Base-by-base conservation (phyloP, 2,797 vertebrate species). In the Macropus fuliginosus region DNA sequence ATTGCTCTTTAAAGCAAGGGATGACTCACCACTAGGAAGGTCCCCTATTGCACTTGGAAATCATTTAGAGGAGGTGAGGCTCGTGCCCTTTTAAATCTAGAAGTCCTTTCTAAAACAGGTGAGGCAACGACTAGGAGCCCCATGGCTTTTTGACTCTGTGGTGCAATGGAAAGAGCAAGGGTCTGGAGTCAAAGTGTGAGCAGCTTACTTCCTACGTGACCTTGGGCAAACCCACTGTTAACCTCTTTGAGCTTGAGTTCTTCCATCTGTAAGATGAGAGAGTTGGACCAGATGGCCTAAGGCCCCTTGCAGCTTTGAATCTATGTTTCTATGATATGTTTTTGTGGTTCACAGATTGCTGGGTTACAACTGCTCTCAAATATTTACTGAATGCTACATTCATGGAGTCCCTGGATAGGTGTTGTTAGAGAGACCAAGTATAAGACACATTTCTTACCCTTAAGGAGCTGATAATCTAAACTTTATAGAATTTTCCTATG, bases 1-100 rank as follows among this genome's bases (percentile, higher is more conserved):
- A 29, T 50, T 93, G 52, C 54, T 56, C 96, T 94, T 94, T 57
- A 97, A 54, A 66, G 1, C 57, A 74, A 28, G 91, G 92, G 94
- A 87, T 9, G 21, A 90, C 46, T 46, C 62, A 40, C 29, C 56
- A 40, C 27, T 74, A 40, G 66, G n/a, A 74, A n/a, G 66, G 34
- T 74, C 14, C 34, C 34, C 4, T 74, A 74, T n/a, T 74, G 34
- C 16, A 8, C 16, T n/a, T 54, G 91, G 91, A 92, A 91, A 94
- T 92, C 55, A 27, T 81, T 66, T 91, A 50, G 55, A 57, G 55
- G 52, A 89, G 29, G 66, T 54, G 52, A 34, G 93, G 56, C 93
- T 62, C 5, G 31, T 91, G 54, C 24, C 34, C 28, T 95, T 93
- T 62, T 94, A 92, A 57, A 95, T 81, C 87, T 1, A 93, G 52